Conservation (phyloP, 2,888 invertebrate genomes). For the Hypselothyrea guttata region DNA sequence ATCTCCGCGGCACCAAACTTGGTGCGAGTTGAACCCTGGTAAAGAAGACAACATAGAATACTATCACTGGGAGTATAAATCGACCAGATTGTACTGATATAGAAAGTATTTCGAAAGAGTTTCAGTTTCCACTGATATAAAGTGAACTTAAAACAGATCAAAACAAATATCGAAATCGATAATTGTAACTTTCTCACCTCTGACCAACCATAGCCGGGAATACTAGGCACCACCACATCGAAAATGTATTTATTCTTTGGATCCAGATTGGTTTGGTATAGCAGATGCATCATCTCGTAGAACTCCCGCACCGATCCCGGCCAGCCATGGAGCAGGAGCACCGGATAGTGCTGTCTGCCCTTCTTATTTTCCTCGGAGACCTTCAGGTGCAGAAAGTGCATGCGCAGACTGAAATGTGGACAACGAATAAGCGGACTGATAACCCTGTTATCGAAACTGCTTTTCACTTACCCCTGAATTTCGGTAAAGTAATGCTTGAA, state of each 20-base stretch:
- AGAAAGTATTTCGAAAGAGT: not conserved
- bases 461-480: constrained; percentile 84
- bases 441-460: constrained; percentile 35
- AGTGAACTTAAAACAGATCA: no score
- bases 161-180: no score
- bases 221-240: constrained; percentile 84
- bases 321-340: constrained; percentile 91
- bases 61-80: no score
- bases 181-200: constrained; percentile 78
- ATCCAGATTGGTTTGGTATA: constrained; percentile 83
- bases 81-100: no score
- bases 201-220: constrained; percentile 83
- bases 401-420: constrained; percentile 80
- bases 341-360: constrained; percentile 80
- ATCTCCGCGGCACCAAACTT: constrained; percentile 83
- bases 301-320: constrained; percentile 93
- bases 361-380: constrained; percentile 82
- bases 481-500: constrained; percentile 89
- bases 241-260: constrained; percentile 84
- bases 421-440: constrained; percentile 28
- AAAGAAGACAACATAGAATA: no score
- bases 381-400: constrained; percentile 88
- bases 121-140: no score
- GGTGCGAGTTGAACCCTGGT: constrained; percentile 81
- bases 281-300: constrained; percentile 87